phyloP scores from a whole-genome alignment of 2,888 invertebrate genomes.

The Harpagoxenus sublaevis region DNA sequence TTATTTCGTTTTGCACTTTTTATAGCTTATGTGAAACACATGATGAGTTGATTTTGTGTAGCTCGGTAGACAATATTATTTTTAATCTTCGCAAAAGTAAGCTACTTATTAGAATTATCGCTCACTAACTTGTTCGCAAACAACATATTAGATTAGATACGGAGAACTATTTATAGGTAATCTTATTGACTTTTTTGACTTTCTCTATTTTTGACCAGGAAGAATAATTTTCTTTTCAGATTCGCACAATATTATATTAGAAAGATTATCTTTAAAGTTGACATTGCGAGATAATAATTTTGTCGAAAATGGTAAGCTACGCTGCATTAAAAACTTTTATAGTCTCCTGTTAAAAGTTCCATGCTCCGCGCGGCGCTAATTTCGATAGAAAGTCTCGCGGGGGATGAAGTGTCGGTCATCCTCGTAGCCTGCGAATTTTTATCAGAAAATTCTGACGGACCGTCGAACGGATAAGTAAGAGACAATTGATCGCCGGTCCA shows the following conservation, averaged over 20 bases:
- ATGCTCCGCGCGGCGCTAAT: background rate
- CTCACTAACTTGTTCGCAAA: background rate
- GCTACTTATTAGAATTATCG: slow-evolving; percentile 1
- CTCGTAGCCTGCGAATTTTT: slow-evolving; percentile 14
- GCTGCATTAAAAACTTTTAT: slow-evolving; percentile 18
- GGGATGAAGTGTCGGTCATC: background rate
- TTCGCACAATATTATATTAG: background rate
- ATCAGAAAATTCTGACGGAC: slow-evolving; percentile 16
- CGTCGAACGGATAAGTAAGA: background rate
- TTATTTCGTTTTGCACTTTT: background rate
- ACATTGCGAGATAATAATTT: background rate
- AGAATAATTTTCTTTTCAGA: background rate
- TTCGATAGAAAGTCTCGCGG: slow-evolving; percentile 9
- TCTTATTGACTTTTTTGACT: background rate
- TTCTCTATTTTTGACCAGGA: background rate
- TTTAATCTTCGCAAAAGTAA: background rate
- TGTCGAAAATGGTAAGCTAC: background rate
- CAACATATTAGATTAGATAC: background rate
- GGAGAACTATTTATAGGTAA: too few species aligned
- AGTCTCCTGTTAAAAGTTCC: slow-evolving; percentile 16
- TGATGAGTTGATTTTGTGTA: background rate
- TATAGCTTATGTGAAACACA: background rate
- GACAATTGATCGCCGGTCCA: slow-evolving; percentile 9
- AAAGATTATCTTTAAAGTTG: background rate
- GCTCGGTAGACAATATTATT: background rate